Conservation (phyloP, 2,888 invertebrate species). For the Aphrophora alni region DNA sequence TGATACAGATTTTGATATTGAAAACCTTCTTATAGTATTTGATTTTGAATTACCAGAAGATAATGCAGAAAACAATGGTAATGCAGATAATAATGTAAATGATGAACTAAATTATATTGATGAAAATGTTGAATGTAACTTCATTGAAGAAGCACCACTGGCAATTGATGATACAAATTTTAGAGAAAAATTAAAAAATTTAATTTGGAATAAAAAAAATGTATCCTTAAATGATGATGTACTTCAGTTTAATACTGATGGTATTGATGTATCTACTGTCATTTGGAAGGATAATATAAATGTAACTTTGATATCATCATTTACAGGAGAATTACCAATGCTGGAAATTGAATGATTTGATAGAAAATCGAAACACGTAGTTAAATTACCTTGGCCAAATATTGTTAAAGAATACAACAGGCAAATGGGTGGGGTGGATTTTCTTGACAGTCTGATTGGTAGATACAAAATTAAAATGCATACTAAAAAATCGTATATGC, state of each 20-base stretch:
- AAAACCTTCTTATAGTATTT: too few species aligned
- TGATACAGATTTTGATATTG: too few species aligned
- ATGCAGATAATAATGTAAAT: too few species aligned
- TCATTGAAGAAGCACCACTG: too few species aligned
- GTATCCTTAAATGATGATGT: too few species aligned
- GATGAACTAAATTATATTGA: too few species aligned
- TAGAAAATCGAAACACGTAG: conserved; percentile 15
- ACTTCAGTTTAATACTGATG: conserved; percentile 36
- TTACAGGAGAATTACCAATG: conserved; percentile 49
- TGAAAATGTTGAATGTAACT: too few species aligned
- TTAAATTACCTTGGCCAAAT: conserved; percentile 47
- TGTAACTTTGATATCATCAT: conserved; percentile 50
- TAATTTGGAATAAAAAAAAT: too few species aligned
- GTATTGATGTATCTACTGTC: conserved; percentile 47
- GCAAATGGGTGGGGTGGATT: conserved; percentile 53
- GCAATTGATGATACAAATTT: too few species aligned
- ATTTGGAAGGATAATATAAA: conserved; percentile 42
- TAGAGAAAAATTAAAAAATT: too few species aligned
- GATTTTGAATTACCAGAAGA: too few species aligned
- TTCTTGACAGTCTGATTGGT: conserved; percentile 52
- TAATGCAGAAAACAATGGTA: too few species aligned
- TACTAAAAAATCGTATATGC: conserved; percentile 53
- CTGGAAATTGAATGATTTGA: conserved; percentile 42
- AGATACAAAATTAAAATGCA: conserved; percentile 50
- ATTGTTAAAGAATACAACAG: conserved; percentile 52